Evolutionary conservation across 2,797 vertebrate species (phyloP).

Genomic region (Tadarida brasiliensis): DNA sequence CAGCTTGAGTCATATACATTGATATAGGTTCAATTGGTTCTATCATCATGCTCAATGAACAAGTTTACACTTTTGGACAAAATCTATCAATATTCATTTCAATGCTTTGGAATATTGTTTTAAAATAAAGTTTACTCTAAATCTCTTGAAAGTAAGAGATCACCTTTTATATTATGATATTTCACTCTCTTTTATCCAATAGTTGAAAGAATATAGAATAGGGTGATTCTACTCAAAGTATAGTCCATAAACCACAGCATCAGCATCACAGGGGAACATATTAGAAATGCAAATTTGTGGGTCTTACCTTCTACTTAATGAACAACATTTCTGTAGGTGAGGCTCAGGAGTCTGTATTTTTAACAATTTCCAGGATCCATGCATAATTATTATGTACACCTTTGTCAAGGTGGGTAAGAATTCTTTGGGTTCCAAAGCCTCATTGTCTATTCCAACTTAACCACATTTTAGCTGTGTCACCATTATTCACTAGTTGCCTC

Average conservation of each 20-base stretch:
- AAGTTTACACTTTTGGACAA: conserved; percentile 40
- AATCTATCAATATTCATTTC: conserved; percentile 58
- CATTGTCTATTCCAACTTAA: neutral
- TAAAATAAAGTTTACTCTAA: conserved; percentile 33
- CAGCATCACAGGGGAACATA: neutral
- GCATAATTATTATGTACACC: neutral
- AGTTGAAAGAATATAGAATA: neutral
- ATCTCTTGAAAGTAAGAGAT: neutral
- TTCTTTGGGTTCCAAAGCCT: neutral
- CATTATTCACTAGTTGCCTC: neutral
- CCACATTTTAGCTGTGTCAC: neutral
- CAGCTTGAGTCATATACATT: conserved; percentile 48
- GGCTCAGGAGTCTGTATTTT: neutral
- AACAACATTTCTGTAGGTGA: neutral
- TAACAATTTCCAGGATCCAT: neutral
- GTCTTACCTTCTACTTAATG: neutral
- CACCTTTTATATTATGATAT: neutral
- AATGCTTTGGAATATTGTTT: neutral
- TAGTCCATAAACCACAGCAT: neutral
- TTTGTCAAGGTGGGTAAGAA: neutral
- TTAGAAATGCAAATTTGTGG: neutral
- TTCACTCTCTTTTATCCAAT: neutral
- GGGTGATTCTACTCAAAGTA: neutral
- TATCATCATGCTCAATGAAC: conserved; percentile 21
- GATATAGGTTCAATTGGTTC: neutral